A percentile compares a stretch with the other conserved stretches of the same genome.
phyloP scores from a whole-genome alignment of 1,140 invertebrate species.

The Drosophila santomea region DNA sequence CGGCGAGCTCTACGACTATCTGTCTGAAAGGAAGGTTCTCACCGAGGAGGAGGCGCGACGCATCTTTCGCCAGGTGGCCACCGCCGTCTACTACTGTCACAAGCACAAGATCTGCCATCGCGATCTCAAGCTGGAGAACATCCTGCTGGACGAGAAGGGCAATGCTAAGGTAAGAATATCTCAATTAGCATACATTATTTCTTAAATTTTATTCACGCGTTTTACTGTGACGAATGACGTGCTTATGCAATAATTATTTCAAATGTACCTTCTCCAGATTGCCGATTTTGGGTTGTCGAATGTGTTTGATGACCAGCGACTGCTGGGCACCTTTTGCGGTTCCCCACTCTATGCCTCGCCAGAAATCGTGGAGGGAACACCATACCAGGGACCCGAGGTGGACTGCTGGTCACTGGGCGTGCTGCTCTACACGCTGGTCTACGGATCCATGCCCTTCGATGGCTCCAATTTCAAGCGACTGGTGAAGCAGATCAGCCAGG shows the following conservation, averaged over 20 bases:
- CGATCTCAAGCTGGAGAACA: slow-evolving; percentile 99
- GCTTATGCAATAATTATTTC: background rate
- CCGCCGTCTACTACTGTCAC: slow-evolving; percentile 99
- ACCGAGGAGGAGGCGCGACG: slow-evolving; percentile 96
- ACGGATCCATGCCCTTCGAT: slow-evolving; percentile 99
- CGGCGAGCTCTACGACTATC: slow-evolving; percentile 99
- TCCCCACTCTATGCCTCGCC: slow-evolving; percentile 99
- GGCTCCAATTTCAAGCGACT: slow-evolving; percentile 98
- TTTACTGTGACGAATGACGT: too few relatives aligned
- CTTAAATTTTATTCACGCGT: too few relatives aligned
- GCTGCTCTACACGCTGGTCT: slow-evolving; percentile 98
- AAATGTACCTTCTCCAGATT: slow-evolving; percentile 87
- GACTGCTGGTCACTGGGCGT: slow-evolving; percentile 99
- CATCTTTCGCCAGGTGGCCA: slow-evolving; percentile 98
- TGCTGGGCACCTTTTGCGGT: slow-evolving; percentile 98
- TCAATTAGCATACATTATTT: too few relatives aligned
- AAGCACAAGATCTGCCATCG: slow-evolving; percentile 99
- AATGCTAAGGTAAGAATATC: slow-evolving; percentile 93
- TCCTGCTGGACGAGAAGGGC: slow-evolving; percentile 96
- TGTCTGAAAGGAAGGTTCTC: slow-evolving; percentile 96
- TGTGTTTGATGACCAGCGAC: slow-evolving; percentile 95
- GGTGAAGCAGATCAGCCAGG: slow-evolving; percentile 98
- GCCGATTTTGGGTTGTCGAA: slow-evolving; percentile 99
- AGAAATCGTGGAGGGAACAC: slow-evolving; percentile 99
- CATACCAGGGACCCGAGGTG: slow-evolving; percentile 98